A percentile compares a stretch with the other conserved stretches of the same genome.
Evolutionary conservation across 2,113 vertebrate species (phyloP).

Genomic region (Cavia porcellus): DNA sequence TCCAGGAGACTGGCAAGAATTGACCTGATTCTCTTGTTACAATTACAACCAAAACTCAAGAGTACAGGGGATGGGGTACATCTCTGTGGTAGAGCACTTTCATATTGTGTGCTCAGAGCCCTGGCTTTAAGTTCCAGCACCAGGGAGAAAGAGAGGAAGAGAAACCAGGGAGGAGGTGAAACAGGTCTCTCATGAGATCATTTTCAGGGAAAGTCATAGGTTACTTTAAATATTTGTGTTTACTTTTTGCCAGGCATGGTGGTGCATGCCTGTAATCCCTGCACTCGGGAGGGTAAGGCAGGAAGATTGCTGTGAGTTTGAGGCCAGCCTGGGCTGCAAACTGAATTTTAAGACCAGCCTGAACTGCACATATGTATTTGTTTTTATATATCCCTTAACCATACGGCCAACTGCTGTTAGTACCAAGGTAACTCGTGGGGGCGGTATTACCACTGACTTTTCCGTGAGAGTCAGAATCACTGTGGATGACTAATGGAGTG

Average conservation of each 20-base stretch:
- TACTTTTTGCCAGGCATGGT: not conserved
- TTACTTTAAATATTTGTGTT: not conserved
- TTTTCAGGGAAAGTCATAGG: not conserved
- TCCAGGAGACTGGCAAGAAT: not conserved
- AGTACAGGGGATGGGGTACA: not conserved
- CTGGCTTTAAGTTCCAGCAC: not conserved
- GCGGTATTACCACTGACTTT: not conserved
- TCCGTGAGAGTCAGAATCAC: conserved; percentile 68
- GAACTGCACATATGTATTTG: no score
- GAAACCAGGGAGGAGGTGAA: not conserved
- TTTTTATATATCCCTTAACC: not conserved
- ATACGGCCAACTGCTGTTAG: not conserved
- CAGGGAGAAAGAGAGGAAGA: no score
- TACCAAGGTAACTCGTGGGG: not conserved
- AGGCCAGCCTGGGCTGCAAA: no score
- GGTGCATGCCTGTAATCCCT: no score
- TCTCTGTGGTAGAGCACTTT: not conserved
- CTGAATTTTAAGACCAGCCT: no score
- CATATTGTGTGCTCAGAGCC: not conserved
- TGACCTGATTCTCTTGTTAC: conserved; percentile 25
- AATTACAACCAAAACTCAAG: conserved; percentile 4
- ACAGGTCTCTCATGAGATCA: not conserved
- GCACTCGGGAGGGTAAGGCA: no score
- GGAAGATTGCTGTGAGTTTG: no score
- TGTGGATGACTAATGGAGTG: conserved; percentile 69